phyloP scores from a whole-genome alignment of 2,113 vertebrate species.

The Spizaetus ornatus region DNA sequence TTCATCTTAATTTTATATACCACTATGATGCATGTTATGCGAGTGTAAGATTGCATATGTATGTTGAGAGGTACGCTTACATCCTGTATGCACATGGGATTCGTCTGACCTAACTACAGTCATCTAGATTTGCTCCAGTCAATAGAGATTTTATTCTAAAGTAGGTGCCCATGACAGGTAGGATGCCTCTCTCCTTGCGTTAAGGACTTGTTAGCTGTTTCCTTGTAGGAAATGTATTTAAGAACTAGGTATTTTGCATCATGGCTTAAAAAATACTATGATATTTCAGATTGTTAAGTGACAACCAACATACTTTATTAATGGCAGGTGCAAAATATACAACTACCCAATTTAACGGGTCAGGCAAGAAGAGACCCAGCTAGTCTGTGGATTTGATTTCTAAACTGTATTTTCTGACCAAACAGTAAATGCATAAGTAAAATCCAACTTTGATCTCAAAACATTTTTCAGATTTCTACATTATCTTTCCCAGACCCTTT shows the following conservation, averaged over 20 bases:
- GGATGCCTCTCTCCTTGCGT: rapidly evolving
- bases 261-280: not conserved
- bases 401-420: not conserved
- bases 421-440: not conserved
- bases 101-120: not conserved
- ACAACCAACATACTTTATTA: not conserved
- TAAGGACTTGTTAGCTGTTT: not conserved
- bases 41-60: not conserved
- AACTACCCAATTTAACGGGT: not conserved
- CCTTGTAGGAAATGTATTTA: not conserved
- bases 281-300: not conserved
- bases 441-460: not conserved
- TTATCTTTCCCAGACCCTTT: not conserved
- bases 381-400: not conserved
- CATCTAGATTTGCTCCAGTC: not conserved
- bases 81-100: not conserved
- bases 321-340: not conserved
- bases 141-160: not conserved
- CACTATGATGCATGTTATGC: not conserved
- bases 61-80: not conserved
- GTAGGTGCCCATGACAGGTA: not conserved
- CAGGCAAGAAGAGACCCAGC: not conserved
- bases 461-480: not conserved
- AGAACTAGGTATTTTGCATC: not conserved
- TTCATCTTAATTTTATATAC: not conserved